A percentile compares a stretch with the other conserved stretches of the same genome.
These are phyloP conservation scores for Isurus oxyrinchus DNA, from an alignment of 2,113 vertebrate species.

Conservation along the genomic window DNA sequence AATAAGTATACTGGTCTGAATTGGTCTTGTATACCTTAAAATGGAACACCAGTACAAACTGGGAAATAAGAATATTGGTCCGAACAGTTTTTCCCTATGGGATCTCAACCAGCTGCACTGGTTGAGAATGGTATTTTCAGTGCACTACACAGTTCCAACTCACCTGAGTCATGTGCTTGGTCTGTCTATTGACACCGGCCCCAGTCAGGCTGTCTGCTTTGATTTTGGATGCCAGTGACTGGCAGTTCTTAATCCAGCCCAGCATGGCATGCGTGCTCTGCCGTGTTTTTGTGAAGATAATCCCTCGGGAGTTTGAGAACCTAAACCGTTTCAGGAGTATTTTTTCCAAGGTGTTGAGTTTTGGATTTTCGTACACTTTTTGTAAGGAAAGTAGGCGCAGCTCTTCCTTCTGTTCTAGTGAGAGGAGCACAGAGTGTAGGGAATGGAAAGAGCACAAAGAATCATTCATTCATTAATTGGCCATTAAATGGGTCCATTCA, in stretches of 20 bases:
- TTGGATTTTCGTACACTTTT: slow-evolving; percentile 67
- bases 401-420: slow-evolving; percentile 54
- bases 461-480: neutral
- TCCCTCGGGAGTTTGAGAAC: slow-evolving; percentile 53
- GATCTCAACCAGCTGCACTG: neutral
- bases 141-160: neutral
- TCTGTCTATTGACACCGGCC: slow-evolving; percentile 59
- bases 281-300: slow-evolving; percentile 76
- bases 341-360: slow-evolving; percentile 62
- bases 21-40: too few species aligned
- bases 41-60: too few species aligned
- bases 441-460: neutral
- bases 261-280: slow-evolving; percentile 65
- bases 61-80: too few species aligned
- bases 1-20: too few species aligned
- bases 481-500: neutral
- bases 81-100: too few species aligned
- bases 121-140: neutral
- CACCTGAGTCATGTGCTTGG: slow-evolving; percentile 79
- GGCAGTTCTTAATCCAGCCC: slow-evolving; percentile 67
- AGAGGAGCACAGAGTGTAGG: neutral
- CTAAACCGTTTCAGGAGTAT: slow-evolving; percentile 65
- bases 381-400: slow-evolving; percentile 50
- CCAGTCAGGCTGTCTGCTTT: slow-evolving; percentile 64
- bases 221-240: slow-evolving; percentile 52